Base-by-base conservation (phyloP, 2,113 vertebrate genomes). In the Centropus unirufus region DNA sequence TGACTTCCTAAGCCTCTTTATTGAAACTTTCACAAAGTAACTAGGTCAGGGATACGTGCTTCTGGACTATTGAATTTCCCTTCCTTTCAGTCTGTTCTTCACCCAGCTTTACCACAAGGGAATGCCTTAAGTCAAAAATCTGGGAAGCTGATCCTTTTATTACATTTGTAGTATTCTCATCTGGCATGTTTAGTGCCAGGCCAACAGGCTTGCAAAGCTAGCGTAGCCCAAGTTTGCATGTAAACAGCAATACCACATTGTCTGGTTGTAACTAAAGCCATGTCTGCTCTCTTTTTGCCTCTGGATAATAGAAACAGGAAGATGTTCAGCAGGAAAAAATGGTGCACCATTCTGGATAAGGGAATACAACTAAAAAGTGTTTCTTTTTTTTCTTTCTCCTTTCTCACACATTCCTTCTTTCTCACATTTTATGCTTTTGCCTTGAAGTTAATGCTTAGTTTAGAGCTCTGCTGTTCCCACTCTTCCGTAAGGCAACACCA, bases 1-100 rank as follows among this genome's bases (percentile, higher is more conserved):
- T 93, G 96, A 94, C 94, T 97, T 87, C 0, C 8, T 96, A 96
- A 97, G 91, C 83, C 92, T 66, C 94, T 94, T 96, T 93, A 78
- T 90, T 92, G 83, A 87, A 92, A 83, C 87, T 83, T 92, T 91
- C 81, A 61, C 77, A 89, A 88, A 91, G 94, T 84, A 95, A 93
- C 86, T 95, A 40, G 80, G 95, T 95, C 89, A 93, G 76, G 17
- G 8, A 57, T 91, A 91, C 13, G 2, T 92, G 87, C 54, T 78
- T 94, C 90, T 93, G 44, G 58, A 40, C 69, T 92, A 46, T 92
- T 92, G 83, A 95, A 92, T 94, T 94, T 91, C 64, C 57, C 61
- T 12, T 66, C 76, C 92, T 93, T 44, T 89, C 61, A 44, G 73
- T 57, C 92, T 89, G 13, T 93, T 94, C 95, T 76, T 94, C 87